phyloP scores from a whole-genome alignment of 30 jellyfish, hydroid and myxozoan species.

The Turritopsis rubra region DNA sequence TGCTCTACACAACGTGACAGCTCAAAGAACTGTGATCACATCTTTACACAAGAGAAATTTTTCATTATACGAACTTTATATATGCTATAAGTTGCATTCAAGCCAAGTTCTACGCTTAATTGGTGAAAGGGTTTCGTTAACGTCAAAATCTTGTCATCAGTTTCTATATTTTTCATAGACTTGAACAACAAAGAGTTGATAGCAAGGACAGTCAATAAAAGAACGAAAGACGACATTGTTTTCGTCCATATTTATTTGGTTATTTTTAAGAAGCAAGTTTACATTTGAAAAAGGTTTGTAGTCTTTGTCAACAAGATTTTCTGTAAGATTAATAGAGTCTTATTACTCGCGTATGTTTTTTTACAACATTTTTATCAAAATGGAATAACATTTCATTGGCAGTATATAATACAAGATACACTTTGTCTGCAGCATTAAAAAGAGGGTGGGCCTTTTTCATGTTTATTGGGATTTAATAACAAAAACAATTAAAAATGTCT shows the following conservation, averaged over 20 bases:
- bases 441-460: too few relatives aligned
- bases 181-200: background rate
- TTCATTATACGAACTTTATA: background rate
- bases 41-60: background rate
- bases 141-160: background rate
- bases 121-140: background rate
- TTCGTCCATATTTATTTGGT: background rate
- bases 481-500: background rate
- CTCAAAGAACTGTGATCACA: background rate
- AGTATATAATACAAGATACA: background rate
- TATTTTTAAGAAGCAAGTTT: background rate
- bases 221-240: background rate
- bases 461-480: background rate
- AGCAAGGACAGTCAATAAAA: background rate
- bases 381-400: background rate
- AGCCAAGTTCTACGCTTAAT: background rate
- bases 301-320: constrained; percentile 16
- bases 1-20: constrained; percentile 18
- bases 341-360: background rate
- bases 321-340: background rate
- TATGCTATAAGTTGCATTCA: background rate
- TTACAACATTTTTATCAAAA: background rate
- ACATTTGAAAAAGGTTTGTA: constrained; percentile 12
- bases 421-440: background rate
- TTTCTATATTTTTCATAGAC: background rate